These are phyloP conservation scores for Scelioninae gen. 1 DNA, from an alignment of 2,888 invertebrate genomes.

Conservation along the genomic window DNA sequence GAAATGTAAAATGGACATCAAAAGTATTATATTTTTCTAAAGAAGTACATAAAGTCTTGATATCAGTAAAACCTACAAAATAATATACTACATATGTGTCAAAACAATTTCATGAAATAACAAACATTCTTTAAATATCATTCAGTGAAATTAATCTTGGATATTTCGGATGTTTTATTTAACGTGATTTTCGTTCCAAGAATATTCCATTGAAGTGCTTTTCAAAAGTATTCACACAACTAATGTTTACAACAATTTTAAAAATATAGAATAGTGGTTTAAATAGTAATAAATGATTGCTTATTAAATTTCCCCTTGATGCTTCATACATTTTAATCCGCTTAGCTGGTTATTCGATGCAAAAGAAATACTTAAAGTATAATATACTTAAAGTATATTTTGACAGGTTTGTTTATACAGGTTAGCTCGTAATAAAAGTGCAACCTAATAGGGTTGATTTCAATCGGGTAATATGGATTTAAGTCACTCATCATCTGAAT, in stretches of 20 bases:
- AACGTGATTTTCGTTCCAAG: not conserved
- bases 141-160: not conserved
- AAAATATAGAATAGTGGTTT: not conserved
- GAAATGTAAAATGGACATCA: conserved; percentile 54
- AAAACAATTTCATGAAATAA: not conserved
- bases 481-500: conserved; percentile 28
- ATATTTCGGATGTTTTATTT: conserved; percentile 20
- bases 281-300: not conserved
- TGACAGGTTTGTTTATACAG: conserved; percentile 66
- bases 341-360: conserved; percentile 19
- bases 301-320: conserved; percentile 27
- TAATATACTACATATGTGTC: conserved; percentile 19
- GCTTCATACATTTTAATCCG: conserved; percentile 27
- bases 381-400: conserved; percentile 52
- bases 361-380: conserved; percentile 47
- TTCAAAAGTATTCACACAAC: not conserved
- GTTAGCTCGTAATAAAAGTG: conserved; percentile 52
- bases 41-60: conserved; percentile 30
- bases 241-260: not conserved
- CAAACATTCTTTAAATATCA: conserved; percentile 44
- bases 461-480: conserved; percentile 45
- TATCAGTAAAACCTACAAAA: conserved; percentile 17
- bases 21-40: conserved; percentile 45
- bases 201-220: not conserved
- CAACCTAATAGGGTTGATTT: conserved; percentile 62